These are phyloP conservation scores for Austrolebias charrua DNA, from an alignment of 2,797 vertebrate species.

Conservation along the genomic window DNA sequence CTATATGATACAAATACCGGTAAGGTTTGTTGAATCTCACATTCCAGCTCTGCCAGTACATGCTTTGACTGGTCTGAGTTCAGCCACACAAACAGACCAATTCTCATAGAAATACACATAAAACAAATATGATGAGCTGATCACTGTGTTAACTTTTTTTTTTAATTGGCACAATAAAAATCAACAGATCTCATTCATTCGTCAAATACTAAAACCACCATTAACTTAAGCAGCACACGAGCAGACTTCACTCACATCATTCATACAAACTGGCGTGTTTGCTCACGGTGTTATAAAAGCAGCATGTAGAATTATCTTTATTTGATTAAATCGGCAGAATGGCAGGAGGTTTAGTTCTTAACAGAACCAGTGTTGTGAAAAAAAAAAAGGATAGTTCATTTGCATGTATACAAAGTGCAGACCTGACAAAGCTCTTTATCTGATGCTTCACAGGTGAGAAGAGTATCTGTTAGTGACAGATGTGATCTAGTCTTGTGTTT, in stretches of 20 bases:
- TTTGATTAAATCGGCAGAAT: constrained; percentile 51
- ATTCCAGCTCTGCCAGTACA: constrained; percentile 76
- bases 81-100: constrained; percentile 41
- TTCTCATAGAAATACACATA: constrained; percentile 34
- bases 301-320: constrained; percentile 46
- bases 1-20: constrained; percentile 7
- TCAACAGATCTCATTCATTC: constrained; percentile 27
- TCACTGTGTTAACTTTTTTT: constrained; percentile 48
- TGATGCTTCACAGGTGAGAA: not conserved
- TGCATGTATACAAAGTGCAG: not conserved
- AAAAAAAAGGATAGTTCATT: constrained; percentile 24
- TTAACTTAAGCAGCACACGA: no score
- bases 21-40: constrained; percentile 54
- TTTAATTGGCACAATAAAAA: constrained; percentile 37
- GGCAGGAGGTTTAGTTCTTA: constrained; percentile 57
- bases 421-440: not conserved
- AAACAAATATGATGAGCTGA: constrained; percentile 51
- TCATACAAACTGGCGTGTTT: constrained; percentile 20
- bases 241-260: constrained; percentile 30
- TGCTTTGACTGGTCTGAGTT: constrained; percentile 59
- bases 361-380: constrained; percentile 40
- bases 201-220: constrained; percentile 27
- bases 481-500: not conserved
- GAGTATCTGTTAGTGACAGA: not conserved
- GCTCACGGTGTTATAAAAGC: constrained; percentile 51